These are phyloP conservation scores for Nesogale talazaci DNA, from an alignment of 2,113 vertebrate species.

Conservation along the genomic window DNA sequence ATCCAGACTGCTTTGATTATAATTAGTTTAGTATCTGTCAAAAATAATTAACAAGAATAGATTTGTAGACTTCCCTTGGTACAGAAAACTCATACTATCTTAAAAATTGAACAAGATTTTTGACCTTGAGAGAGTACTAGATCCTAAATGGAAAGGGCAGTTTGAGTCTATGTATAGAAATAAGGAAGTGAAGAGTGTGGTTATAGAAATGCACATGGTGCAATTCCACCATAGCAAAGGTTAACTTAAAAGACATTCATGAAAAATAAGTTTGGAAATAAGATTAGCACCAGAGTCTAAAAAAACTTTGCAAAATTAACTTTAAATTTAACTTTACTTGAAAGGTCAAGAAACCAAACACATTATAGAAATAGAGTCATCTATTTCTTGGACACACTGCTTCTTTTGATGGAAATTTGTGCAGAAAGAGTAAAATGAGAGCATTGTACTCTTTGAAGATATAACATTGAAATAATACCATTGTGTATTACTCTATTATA, in stretches of 20 bases:
- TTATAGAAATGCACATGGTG: neutral
- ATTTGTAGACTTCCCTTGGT: neutral
- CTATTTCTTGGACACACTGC: neutral
- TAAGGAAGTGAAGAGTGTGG: neutral
- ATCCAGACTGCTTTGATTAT: neutral
- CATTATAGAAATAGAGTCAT: conserved; percentile 25
- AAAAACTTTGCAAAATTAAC: too few relatives aligned
- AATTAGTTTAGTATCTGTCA: neutral
- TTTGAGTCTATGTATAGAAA: neutral
- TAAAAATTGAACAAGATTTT: neutral
- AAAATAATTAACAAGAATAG: neutral
- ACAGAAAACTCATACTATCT: neutral
- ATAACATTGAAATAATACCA: conserved; percentile 56
- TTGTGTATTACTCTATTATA: conserved; percentile 56
- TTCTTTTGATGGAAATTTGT: neutral
- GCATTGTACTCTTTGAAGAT: conserved; percentile 44
- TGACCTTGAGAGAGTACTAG: neutral
- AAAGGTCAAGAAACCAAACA: conserved; percentile 23
- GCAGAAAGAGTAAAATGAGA: conserved; percentile 57
- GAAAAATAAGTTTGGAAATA: neutral
- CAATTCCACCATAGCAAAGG: neutral
- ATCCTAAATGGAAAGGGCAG: neutral
- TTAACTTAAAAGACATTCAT: neutral
- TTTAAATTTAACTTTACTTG: neutral
- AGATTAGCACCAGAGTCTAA: neutral